Evolutionary conservation across 2,113 vertebrate species (phyloP).

Genomic region (Sander lucioperca): DNA sequence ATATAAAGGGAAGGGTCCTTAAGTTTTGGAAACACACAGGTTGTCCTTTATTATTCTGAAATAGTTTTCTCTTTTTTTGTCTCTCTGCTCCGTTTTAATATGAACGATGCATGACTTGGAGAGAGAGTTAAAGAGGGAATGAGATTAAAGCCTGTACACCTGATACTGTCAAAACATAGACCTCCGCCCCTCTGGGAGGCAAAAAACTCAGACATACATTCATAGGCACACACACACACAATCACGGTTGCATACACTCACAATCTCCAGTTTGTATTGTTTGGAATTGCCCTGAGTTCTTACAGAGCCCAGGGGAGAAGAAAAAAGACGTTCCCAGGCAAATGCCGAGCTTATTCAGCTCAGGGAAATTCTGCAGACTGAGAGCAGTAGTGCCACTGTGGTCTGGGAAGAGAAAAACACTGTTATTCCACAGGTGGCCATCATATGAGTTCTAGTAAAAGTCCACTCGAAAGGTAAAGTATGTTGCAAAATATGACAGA

Average conservation of each 20-base stretch:
- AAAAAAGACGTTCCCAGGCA: conserved; percentile 78
- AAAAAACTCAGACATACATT: conserved; percentile 68
- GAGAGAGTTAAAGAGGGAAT: conserved; percentile 39
- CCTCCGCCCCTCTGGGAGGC: conserved; percentile 66
- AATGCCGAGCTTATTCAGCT: conserved; percentile 68
- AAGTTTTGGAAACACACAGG: conserved; percentile 57
- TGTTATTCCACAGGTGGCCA: conserved; percentile 48
- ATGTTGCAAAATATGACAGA: conserved; percentile 5
- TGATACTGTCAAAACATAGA: conserved; percentile 81
- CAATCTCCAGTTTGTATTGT: conserved; percentile 73
- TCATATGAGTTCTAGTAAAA: conserved; percentile 25
- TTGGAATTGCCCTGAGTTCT: conserved; percentile 73
- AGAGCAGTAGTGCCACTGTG: conserved; percentile 38
- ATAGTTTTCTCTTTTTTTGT: conserved; percentile 52
- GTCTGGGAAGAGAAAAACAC: conserved; percentile 30
- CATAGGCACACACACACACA: conserved; percentile 27
- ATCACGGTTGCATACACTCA: conserved; percentile 49
- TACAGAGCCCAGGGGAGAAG: conserved; percentile 57
- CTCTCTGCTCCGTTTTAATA: conserved; percentile 57
- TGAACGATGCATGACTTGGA: conserved; percentile 48
- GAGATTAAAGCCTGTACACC: conserved; percentile 75
- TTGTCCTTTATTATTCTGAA: conserved; percentile 63
- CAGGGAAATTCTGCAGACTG: conserved; percentile 55
- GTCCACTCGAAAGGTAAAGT: background rate
- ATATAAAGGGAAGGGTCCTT: conserved; percentile 63